Base-by-base conservation (phyloP, 37 sponge, comb jelly and placozoan species). In the Cladorhizidae sp. region DNA sequence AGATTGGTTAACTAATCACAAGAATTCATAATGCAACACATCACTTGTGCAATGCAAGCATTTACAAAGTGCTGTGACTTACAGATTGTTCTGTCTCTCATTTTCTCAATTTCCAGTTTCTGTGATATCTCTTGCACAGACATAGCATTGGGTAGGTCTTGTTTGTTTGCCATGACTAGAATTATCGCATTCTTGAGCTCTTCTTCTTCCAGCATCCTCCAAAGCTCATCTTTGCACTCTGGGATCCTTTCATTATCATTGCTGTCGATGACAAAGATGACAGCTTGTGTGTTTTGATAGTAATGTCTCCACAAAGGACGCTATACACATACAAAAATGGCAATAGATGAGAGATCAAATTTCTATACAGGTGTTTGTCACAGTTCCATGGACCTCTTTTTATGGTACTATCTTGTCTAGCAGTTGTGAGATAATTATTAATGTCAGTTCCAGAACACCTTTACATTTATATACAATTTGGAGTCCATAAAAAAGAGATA, bases 111-210 rank as follows among this genome's bases (percentile, higher is more conserved):
- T 3, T 71, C 84, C 37, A 96, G 86, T 68, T 85, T 76, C 17
- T 81, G 70, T 18, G 75, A 64, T 2, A 96, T 26, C 33, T 96
- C 95, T 20, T 82, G 54, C 6, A 64, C 52, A 7, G 57, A 51
- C 81, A 91, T 69, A 25, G 97, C 91, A 91, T 91, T 91, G 2
- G 97, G 94, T 0, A 96, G 87, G 75, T 96, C 97, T 32, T 96
- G 97, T 63, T 96, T 96, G 81, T 96, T 96, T 25, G 97, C 97
- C 71, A 96, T 50, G 6, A 96, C 81, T 32, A 96, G 72, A 0
- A 96, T 33, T 17, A 70, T 35, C 26, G 64, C 35, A 18, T 79
- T 80, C 17, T 73, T 56, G 23, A 96, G 40, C 38, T 94, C 88
- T 18, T 88, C 86, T 37, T 96, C 97, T 20, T 40, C 58, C 39